A percentile compares a stretch with the other conserved stretches of the same genome.
These are phyloP conservation scores for Mormyrus iriodes DNA, from an alignment of 2,113 vertebrate species.

Conservation along the genomic window DNA sequence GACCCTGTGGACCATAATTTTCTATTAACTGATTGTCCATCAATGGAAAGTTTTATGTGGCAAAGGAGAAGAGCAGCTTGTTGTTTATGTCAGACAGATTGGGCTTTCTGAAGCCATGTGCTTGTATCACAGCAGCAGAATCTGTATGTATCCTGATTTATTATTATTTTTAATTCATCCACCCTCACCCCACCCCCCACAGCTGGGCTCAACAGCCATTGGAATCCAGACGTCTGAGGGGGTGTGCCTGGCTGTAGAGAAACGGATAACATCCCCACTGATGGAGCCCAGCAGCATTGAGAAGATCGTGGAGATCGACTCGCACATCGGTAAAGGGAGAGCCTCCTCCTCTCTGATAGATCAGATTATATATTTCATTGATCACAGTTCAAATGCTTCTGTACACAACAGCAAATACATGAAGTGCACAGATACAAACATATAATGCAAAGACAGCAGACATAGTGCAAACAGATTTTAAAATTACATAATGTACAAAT, in stretches of 20 bases:
- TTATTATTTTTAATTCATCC: neutral
- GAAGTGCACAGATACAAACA: neutral
- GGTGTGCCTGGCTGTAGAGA: slow-evolving; percentile 94
- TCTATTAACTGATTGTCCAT: neutral
- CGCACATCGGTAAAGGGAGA: slow-evolving; percentile 77
- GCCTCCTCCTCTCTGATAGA: neutral
- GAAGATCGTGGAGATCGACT: slow-evolving; percentile 97
- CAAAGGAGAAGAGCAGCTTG: neutral
- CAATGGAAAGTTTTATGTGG: neutral
- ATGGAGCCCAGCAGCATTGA: slow-evolving; percentile 99
- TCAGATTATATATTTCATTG: neutral
- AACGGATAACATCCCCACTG: slow-evolving; percentile 93
- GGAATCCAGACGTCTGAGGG: slow-evolving; percentile 96
- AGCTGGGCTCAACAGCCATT: slow-evolving; percentile 96
- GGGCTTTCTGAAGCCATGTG: neutral
- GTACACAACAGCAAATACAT: neutral
- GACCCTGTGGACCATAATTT: neutral
- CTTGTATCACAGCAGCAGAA: neutral
- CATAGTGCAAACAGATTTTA: neutral
- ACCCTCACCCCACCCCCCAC: slow-evolving; percentile 26
- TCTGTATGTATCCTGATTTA: neutral
- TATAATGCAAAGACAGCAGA: neutral
- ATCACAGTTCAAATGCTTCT: neutral
- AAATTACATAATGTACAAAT: neutral
- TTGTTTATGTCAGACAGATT: neutral